Conservation (phyloP, 2,113 vertebrate species). For the Phrynosoma platyrhinos region DNA sequence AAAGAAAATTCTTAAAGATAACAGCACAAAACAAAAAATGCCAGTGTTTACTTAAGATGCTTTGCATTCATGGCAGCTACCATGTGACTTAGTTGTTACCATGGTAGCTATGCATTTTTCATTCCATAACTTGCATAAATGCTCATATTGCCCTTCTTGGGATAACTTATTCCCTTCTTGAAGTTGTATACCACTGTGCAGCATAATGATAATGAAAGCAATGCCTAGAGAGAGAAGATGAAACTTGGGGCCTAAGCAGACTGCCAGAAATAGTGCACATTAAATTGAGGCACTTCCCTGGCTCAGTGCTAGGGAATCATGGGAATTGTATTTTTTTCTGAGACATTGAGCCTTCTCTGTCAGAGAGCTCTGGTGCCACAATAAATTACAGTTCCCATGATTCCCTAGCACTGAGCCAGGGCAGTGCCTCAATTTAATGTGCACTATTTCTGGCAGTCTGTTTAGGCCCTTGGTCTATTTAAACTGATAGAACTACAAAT, state of each 20-base stretch:
- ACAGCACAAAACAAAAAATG: constrained; percentile 51
- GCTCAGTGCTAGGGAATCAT: no score
- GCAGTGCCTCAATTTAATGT: no score
- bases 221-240: neutral
- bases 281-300: no score
- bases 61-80: constrained; percentile 59
- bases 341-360: no score
- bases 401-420: no score
- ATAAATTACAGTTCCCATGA: no score
- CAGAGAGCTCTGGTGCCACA: no score
- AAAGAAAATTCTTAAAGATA: constrained; percentile 42
- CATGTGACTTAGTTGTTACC: constrained; percentile 68
- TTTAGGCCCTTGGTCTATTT: no score
- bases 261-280: no score
- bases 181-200: constrained; percentile 42
- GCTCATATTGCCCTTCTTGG: constrained; percentile 60
- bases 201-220: constrained; percentile 31
- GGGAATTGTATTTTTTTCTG: no score
- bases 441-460: no score
- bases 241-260: no score
- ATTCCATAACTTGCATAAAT: constrained; percentile 70
- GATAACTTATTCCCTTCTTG: constrained; percentile 48
- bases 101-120: constrained; percentile 68
- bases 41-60: constrained; percentile 66
- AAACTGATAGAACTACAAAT: constrained; percentile 28